Evolutionary conservation across 2,888 invertebrate species (phyloP).

Genomic region (Drosophila pseudotakahashii): DNA sequence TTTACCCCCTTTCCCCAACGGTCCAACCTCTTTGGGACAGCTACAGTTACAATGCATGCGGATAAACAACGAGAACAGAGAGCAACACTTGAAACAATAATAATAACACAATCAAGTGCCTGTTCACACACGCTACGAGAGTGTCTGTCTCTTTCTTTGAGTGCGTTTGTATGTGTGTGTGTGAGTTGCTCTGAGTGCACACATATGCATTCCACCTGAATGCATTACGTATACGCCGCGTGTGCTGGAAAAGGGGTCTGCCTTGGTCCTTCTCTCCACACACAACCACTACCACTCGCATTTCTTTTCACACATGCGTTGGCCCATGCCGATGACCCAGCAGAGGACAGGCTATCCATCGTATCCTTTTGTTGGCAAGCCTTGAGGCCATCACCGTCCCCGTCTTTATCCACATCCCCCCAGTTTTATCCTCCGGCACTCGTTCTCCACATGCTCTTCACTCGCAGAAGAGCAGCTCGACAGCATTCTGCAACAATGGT

Average conservation of each 20-base stretch:
- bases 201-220: slow-evolving; percentile 59
- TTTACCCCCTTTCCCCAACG: slow-evolving; percentile 4
- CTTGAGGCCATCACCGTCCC: slow-evolving; percentile 65
- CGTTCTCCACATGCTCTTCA: slow-evolving; percentile 19
- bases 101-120: slow-evolving; percentile 78
- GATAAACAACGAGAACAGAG: slow-evolving; percentile 70
- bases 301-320: slow-evolving; percentile 76
- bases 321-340: slow-evolving; percentile 45
- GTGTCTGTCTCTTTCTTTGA: slow-evolving; percentile 25
- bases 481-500: slow-evolving; percentile 72
- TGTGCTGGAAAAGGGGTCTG: slow-evolving; percentile 18
- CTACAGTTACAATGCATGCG: slow-evolving; percentile 71
- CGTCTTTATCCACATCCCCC: background rate
- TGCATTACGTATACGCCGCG: slow-evolving; percentile 72
- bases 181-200: slow-evolving; percentile 51
- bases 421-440: slow-evolving; percentile 1
- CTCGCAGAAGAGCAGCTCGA: slow-evolving; percentile 14
- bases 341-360: slow-evolving; percentile 18
- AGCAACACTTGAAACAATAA: slow-evolving; percentile 80
- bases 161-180: background rate
- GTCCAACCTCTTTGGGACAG: slow-evolving; percentile 35
- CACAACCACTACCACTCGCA: slow-evolving; percentile 16
- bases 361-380: slow-evolving; percentile 65
- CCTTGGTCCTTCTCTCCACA: background rate
- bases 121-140: slow-evolving; percentile 64